Evolutionary conservation across 2,113 vertebrate species (phyloP).

Genomic region (Globicephala melas): DNA sequence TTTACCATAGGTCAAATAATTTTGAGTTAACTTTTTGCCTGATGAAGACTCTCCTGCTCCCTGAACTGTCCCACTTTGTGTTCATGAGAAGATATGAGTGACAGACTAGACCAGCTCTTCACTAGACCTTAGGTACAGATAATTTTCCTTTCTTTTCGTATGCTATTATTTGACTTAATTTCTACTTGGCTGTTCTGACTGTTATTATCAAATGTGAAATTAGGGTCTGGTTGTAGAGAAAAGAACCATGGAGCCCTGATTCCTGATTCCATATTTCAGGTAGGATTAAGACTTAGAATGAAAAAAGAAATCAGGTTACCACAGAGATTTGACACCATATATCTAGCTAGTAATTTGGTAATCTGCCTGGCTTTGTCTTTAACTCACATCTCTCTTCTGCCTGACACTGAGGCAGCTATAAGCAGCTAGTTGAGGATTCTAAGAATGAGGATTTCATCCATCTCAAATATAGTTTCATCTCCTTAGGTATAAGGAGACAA

Average conservation of each 20-base stretch:
- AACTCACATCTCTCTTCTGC: not conserved
- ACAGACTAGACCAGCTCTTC: not conserved
- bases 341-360: not conserved
- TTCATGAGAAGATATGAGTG: not conserved
- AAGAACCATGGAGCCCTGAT: not conserved
- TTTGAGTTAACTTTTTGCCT: not conserved
- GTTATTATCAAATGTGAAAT: not conserved
- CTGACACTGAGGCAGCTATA: not conserved
- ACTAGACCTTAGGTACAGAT: not conserved
- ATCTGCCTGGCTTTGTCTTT: not conserved
- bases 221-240: not conserved
- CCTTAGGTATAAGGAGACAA: not conserved
- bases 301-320: not conserved
- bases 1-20: not conserved
- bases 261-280: not conserved
- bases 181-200: not conserved
- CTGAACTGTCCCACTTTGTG: not conserved
- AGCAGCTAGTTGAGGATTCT: not conserved
- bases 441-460: not conserved
- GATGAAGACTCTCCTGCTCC: not conserved
- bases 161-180: not conserved
- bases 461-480: not conserved
- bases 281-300: not conserved
- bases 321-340: not conserved
- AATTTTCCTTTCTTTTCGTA: not conserved